phyloP scores from a whole-genome alignment of 2,113 vertebrate species.

The Noctilio leporinus region DNA sequence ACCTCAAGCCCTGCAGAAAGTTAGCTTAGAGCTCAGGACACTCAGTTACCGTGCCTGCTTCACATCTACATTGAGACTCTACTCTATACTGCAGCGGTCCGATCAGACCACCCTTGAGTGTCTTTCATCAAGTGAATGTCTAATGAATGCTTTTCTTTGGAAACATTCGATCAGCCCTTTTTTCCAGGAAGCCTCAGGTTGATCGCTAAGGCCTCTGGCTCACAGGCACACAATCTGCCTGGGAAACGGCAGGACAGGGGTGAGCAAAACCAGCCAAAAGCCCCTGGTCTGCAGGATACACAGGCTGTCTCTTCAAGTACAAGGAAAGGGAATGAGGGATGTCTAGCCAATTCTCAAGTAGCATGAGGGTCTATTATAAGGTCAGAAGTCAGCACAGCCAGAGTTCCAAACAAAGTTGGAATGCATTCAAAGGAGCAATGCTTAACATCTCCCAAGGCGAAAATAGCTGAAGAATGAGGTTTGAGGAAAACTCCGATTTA shows the following conservation, averaged over 20 bases:
- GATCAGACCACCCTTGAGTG: neutral
- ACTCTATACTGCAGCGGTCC: neutral
- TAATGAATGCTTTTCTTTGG: neutral
- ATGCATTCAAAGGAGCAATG: slow-evolving; percentile 50
- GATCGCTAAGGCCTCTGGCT: neutral
- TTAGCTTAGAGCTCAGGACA: neutral
- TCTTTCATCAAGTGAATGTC: neutral
- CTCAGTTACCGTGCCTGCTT: neutral
- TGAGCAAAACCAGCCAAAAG: neutral
- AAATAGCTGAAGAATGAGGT: slow-evolving; percentile 61
- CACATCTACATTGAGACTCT: neutral
- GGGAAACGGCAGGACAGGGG: neutral
- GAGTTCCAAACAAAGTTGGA: slow-evolving; percentile 36
- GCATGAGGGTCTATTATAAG: neutral
- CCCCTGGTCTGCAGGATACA: neutral
- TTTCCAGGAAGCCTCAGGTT: neutral
- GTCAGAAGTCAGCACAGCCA: slow-evolving; percentile 38
- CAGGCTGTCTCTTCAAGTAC: neutral
- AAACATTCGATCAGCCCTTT: neutral
- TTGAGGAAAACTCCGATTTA: slow-evolving; percentile 63
- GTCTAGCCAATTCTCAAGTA: neutral
- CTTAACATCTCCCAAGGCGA: slow-evolving; percentile 42
- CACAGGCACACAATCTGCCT: neutral
- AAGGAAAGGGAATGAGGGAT: neutral
- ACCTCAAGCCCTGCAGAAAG: neutral